These are phyloP conservation scores for Danio aesculapii DNA, from an alignment of 2,797 vertebrate species.

Conservation along the genomic window DNA sequence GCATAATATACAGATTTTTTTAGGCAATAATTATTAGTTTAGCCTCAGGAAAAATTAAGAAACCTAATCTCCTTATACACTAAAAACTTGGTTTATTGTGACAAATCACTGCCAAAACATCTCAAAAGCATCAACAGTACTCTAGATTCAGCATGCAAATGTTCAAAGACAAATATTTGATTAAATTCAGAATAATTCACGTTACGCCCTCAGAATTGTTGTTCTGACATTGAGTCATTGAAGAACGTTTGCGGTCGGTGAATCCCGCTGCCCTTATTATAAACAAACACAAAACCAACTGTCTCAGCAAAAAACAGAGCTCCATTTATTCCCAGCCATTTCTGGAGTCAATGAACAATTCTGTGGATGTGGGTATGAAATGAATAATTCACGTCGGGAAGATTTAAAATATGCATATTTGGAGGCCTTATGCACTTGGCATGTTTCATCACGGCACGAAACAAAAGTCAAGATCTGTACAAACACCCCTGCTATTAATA, in stretches of 20 bases:
- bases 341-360: conserved; percentile 71
- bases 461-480: conserved; percentile 72
- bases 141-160: background rate
- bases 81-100: background rate
- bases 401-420: conserved; percentile 76
- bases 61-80: background rate
- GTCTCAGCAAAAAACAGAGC: conserved; percentile 57
- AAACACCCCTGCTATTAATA: conserved; percentile 70
- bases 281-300: conserved; percentile 47
- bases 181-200: background rate
- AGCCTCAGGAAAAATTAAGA: background rate
- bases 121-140: background rate
- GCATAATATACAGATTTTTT: no score
- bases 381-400: conserved; percentile 74
- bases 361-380: conserved; percentile 74
- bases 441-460: conserved; percentile 62
- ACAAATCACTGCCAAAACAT: background rate
- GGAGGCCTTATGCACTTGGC: conserved; percentile 62
- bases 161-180: background rate
- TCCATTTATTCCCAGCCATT: conserved; percentile 63
- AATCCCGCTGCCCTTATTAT: conserved; percentile 29
- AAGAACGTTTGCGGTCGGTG: background rate
- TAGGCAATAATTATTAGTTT: background rate
- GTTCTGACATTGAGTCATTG: background rate
- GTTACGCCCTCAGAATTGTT: background rate